phyloP scores from a whole-genome alignment of 2,113 vertebrate genomes.

The Anolis sagrei region DNA sequence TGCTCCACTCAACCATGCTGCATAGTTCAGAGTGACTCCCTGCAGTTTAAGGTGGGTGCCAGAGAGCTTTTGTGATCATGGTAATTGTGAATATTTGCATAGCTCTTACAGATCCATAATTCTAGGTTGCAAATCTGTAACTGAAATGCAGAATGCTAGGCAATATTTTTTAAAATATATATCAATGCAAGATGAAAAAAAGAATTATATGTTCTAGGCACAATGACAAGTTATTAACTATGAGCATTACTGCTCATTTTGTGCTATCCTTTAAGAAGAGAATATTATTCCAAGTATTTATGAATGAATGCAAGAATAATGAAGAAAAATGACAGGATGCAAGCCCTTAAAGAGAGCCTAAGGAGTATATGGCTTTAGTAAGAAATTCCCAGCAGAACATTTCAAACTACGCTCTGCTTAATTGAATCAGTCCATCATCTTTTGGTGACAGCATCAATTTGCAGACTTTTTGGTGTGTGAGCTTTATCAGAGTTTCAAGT shows the following conservation, averaged over 20 bases:
- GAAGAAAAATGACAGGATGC: conserved; percentile 74
- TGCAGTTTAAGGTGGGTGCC: too few relatives aligned
- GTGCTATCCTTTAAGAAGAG: conserved; percentile 48
- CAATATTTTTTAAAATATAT: not conserved
- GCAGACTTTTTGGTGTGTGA: conserved; percentile 53
- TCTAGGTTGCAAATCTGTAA: too few relatives aligned
- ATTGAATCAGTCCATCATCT: conserved; percentile 79
- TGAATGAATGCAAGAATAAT: conserved; percentile 72
- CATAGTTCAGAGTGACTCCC: too few relatives aligned
- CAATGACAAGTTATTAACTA: conserved; percentile 42
- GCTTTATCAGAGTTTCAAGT: conserved; percentile 50
- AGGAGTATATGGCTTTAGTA: conserved; percentile 66
- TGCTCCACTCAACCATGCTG: too few relatives aligned
- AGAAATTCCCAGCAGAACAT: conserved; percentile 72
- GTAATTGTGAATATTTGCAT: too few relatives aligned
- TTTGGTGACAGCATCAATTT: conserved; percentile 71
- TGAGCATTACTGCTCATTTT: conserved; percentile 48
- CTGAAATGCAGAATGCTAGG: not conserved
- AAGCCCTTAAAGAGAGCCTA: conserved; percentile 58
- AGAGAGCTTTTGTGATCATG: too few relatives aligned
- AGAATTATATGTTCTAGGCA: not conserved
- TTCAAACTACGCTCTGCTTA: conserved; percentile 75
- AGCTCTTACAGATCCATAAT: too few relatives aligned
- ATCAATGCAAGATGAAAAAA: not conserved
- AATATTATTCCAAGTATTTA: conserved; percentile 64